Evolutionary conservation across 2,113 vertebrate species (phyloP).

Genomic region (Chloropsis cyanopogon): DNA sequence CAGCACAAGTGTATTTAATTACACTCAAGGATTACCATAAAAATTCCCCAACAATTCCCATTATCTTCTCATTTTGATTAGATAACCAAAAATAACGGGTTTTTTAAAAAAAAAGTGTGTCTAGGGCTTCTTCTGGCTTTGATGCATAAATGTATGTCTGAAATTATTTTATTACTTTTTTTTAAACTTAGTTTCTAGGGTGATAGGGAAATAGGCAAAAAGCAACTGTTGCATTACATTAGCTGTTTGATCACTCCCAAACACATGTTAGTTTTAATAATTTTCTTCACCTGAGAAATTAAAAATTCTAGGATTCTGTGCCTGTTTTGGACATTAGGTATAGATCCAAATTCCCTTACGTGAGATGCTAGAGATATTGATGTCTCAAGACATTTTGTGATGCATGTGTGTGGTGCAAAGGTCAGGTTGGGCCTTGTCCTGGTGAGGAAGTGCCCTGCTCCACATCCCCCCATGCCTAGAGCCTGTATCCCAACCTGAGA

Average conservation of each 20-base stretch:
- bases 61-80: neutral
- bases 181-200: neutral
- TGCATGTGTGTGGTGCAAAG: accelerated
- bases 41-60: neutral
- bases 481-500: neutral
- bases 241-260: neutral
- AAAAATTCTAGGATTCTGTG: neutral
- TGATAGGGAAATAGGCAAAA: neutral
- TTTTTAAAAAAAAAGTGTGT: neutral
- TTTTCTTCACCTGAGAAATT: neutral
- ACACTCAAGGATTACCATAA: neutral
- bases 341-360: neutral
- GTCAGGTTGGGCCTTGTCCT: neutral
- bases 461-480: neutral
- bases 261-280: neutral
- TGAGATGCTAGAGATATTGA: neutral
- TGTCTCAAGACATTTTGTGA: neutral
- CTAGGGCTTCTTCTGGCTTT: neutral
- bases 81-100: neutral
- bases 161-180: too few species aligned
- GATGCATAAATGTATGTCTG: neutral
- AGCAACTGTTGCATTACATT: neutral
- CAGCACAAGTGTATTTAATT: neutral
- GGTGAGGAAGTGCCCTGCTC: neutral
- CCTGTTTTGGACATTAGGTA: neutral